These are phyloP conservation scores for Uria lomvia DNA, from an alignment of 2,113 vertebrate species.

Conservation along the genomic window DNA sequence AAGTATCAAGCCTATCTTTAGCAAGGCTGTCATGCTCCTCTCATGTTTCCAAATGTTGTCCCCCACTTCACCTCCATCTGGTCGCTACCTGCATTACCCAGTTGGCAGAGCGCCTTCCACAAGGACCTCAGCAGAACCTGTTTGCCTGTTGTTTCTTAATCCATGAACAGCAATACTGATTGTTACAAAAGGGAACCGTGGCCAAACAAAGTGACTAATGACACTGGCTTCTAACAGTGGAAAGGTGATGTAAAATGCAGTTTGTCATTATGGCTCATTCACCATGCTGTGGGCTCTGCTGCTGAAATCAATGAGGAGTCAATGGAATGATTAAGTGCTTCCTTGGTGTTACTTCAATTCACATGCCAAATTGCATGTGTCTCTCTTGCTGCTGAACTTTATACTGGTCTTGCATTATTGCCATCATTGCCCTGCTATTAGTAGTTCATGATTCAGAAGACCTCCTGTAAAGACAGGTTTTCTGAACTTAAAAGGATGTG, in stretches of 20 bases:
- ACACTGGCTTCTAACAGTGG: background rate
- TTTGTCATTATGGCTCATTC: background rate
- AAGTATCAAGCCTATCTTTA: background rate
- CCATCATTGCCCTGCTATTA: background rate
- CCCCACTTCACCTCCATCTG: background rate
- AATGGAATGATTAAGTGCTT: background rate
- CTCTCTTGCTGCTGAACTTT: background rate
- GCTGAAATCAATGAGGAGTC: background rate
- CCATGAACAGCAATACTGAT: background rate
- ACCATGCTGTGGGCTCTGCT: background rate
- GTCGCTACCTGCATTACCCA: background rate
- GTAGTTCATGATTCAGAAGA: background rate
- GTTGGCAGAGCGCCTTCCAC: background rate
- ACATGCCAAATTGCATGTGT: background rate
- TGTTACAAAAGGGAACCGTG: background rate
- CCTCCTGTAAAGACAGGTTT: background rate
- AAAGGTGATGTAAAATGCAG: background rate
- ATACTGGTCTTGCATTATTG: background rate
- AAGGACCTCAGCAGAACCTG: background rate
- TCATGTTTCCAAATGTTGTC: background rate
- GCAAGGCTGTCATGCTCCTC: background rate
- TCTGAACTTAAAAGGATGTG: background rate
- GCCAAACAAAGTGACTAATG: background rate
- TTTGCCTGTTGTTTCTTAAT: background rate
- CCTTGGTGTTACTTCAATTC: background rate